phyloP scores from a whole-genome alignment of 2,113 vertebrate genomes.

The Pipa parva region DNA sequence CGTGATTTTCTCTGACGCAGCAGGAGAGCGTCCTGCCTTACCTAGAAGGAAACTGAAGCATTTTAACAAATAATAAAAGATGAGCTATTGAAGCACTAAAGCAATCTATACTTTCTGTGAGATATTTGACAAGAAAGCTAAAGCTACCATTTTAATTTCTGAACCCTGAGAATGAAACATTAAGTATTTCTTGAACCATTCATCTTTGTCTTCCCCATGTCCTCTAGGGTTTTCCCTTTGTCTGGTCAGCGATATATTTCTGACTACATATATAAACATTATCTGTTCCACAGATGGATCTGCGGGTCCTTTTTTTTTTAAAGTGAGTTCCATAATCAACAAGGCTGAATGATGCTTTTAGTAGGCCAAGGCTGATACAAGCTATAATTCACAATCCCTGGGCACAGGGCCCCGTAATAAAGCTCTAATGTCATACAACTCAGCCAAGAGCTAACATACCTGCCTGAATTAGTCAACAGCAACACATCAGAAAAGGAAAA shows the following conservation, averaged over 20 bases:
- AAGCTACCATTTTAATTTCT: constrained; percentile 4
- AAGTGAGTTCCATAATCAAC: constrained; percentile 64
- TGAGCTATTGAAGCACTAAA: not conserved
- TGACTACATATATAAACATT: constrained; percentile 53
- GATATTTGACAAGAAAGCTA: not conserved
- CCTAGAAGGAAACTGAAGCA: not conserved
- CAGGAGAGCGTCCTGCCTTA: not conserved
- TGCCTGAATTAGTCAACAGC: constrained; percentile 62
- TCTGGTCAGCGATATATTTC: constrained; percentile 41
- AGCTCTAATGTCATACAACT: constrained; percentile 62
- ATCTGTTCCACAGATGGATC: constrained; percentile 50
- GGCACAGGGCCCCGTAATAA: constrained; percentile 54
- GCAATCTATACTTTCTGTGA: not conserved
- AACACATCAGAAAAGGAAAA: constrained; percentile 53
- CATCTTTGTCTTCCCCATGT: not conserved
- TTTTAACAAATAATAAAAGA: not conserved
- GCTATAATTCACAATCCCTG: constrained; percentile 65
- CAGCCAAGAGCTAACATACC: constrained; percentile 64
- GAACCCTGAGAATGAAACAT: constrained; percentile 19
- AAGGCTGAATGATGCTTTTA: constrained; percentile 66
- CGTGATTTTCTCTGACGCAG: not conserved
- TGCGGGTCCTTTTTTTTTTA: constrained; percentile 46
- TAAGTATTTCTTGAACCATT: constrained; percentile 33
- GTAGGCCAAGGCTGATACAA: constrained; percentile 58
- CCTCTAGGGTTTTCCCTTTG: constrained; percentile 44